These are phyloP conservation scores for Montipora efflorescens DNA, from an alignment of 64 coral and sea anemone genomes.

Conservation along the genomic window DNA sequence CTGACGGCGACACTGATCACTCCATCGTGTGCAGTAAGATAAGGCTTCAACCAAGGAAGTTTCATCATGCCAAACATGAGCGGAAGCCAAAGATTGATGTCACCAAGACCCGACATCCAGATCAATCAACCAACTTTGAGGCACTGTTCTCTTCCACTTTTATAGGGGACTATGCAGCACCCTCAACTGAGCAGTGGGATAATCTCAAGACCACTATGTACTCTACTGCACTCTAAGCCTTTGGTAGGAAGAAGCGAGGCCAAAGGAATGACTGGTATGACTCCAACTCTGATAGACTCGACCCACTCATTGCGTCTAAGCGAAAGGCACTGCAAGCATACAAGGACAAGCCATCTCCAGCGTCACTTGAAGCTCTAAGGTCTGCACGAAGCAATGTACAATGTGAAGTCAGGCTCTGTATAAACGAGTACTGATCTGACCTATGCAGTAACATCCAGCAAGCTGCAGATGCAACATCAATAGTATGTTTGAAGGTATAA, in stretches of 20 bases:
- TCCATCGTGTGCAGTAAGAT: neutral
- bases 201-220: constrained; percentile 38
- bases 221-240: neutral
- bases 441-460: constrained; percentile 27
- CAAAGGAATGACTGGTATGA: constrained; percentile 29
- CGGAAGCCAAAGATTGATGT: constrained; percentile 11
- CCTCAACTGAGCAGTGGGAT: constrained; percentile 20
- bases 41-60: neutral
- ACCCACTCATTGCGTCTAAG: constrained; percentile 45
- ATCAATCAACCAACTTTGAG: constrained; percentile 1
- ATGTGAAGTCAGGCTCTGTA: constrained; percentile 29
- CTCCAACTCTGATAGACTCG: neutral
- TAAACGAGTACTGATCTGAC: constrained; percentile 41
- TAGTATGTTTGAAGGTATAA: constrained; percentile 45
- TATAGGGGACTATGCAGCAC: neutral
- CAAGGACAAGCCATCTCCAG: constrained; percentile 24
- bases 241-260: constrained; percentile 18
- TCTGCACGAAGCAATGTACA: constrained; percentile 18
- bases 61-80: neutral
- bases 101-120: constrained; percentile 31
- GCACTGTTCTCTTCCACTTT: neutral
- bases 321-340: neutral
- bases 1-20: constrained; percentile 27
- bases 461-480: constrained; percentile 56
- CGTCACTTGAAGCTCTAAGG: neutral